phyloP scores from a whole-genome alignment of 2,797 vertebrate genomes.

The Aulostomus chinensis region DNA sequence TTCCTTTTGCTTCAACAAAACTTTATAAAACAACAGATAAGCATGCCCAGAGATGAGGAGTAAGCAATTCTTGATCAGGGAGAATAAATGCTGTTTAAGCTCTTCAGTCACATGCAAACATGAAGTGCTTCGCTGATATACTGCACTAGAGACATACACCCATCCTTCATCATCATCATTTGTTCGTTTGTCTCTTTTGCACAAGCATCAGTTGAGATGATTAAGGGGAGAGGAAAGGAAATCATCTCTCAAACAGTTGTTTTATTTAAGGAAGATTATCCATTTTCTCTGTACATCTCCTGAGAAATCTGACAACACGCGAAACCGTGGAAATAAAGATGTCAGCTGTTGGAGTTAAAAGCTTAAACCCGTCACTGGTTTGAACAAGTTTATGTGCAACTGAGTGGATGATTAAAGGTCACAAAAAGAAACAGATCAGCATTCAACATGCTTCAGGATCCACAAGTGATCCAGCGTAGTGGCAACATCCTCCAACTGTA shows the following conservation, averaged over 20 bases:
- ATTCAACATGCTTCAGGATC: constrained; percentile 10
- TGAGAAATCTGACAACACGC: constrained; percentile 50
- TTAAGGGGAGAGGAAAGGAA: constrained; percentile 25
- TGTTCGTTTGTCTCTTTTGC: constrained; percentile 2
- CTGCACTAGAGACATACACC: constrained; percentile 12
- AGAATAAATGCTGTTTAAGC: constrained; percentile 48
- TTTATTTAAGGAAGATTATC: constrained; percentile 41
- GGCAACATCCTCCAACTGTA: neutral
- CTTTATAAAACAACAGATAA: constrained; percentile 43
- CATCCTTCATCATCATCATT: constrained; percentile 16
- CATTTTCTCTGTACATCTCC: constrained; percentile 39
- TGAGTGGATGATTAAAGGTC: constrained; percentile 13
- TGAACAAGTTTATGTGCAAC: constrained; percentile 32
- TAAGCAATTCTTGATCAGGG: constrained; percentile 41
- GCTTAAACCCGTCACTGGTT: constrained; percentile 34
- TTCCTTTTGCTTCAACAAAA: constrained; percentile 44
- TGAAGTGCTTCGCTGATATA: constrained; percentile 47
- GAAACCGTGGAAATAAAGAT: constrained; percentile 51
- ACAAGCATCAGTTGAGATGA: constrained; percentile 16
- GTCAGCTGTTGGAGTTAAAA: constrained; percentile 49
- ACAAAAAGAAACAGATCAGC: constrained; percentile 3
- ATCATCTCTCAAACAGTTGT: constrained; percentile 54
- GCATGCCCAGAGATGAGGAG: constrained; percentile 29
- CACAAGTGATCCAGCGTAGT: neutral
- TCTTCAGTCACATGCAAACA: no score